phyloP scores from a whole-genome alignment of 2,888 invertebrate genomes.

The Mylabris sibirica region DNA sequence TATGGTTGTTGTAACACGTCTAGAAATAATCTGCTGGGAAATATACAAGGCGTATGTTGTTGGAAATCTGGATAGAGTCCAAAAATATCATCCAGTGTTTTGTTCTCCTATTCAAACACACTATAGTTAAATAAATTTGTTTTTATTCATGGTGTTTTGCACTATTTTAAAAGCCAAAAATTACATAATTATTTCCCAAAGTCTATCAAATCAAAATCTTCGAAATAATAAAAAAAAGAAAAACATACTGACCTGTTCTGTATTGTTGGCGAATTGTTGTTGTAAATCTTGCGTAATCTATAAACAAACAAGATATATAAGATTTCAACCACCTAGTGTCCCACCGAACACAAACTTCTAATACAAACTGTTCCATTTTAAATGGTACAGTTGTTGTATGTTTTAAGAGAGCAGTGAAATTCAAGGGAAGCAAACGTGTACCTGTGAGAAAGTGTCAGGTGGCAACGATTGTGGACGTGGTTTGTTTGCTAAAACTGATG shows the following conservation, averaged over 20 bases:
- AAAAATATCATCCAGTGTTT: conserved; percentile 43
- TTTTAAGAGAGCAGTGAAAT: background rate
- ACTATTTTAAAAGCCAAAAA: background rate
- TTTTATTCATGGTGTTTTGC: conserved; percentile 11
- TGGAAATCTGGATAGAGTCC: conserved; percentile 55
- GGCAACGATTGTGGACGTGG: conserved; percentile 54
- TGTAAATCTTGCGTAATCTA: conserved; percentile 20
- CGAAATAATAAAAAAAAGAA: background rate
- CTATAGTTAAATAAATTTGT: background rate
- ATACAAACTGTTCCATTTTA: background rate
- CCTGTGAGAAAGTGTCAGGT: conserved; percentile 53
- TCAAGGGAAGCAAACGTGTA: conserved; percentile 38
- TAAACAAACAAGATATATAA: conserved; percentile 17
- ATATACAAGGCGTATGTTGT: conserved; percentile 28
- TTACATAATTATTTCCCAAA: conserved; percentile 12
- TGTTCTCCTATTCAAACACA: conserved; percentile 42
- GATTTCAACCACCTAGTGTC: background rate
- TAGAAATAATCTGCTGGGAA: conserved; percentile 57
- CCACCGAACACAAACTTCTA: background rate
- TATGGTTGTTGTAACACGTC: conserved; percentile 37
- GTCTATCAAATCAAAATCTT: background rate
- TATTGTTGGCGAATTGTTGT: background rate
- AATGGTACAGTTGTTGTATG: background rate
- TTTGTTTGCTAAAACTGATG: conserved; percentile 49
- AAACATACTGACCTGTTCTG: background rate